A percentile compares a stretch with the other conserved stretches of the same genome.
Conservation (phyloP, 2,888 invertebrate species). For the Petrolisthes cinctipes region DNA sequence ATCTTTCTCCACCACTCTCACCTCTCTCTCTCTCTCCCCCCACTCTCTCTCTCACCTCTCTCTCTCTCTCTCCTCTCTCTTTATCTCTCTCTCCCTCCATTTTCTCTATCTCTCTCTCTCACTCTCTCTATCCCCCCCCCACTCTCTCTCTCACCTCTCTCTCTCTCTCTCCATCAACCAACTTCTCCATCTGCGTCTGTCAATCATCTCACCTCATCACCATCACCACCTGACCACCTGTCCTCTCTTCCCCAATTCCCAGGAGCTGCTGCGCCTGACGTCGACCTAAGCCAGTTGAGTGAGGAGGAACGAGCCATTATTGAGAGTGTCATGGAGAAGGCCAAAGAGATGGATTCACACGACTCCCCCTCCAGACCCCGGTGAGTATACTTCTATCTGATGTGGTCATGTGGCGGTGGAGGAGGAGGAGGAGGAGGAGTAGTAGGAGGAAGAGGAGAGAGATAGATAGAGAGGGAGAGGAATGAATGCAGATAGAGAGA, state of each 20-base stretch:
- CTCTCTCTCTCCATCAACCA: too few species aligned
- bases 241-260: background rate
- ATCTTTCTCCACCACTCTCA: too few species aligned
- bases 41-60: background rate
- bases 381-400: constrained; percentile 26
- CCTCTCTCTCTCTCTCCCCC: background rate
- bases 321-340: constrained; percentile 76
- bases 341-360: constrained; percentile 71
- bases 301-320: constrained; percentile 76
- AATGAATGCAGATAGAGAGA: background rate
- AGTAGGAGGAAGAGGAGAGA: background rate
- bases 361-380: constrained; percentile 40
- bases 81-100: background rate
- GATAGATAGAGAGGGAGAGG: background rate
- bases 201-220: too few species aligned
- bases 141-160: background rate
- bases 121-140: background rate
- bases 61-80: background rate
- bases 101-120: background rate
- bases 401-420: background rate
- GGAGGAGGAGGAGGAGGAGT: background rate
- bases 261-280: constrained; percentile 71
- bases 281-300: constrained; percentile 75
- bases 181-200: background rate
- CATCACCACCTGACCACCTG: background rate